Base-by-base conservation (phyloP, 2,888 invertebrate species). In the Cheilosia impressa region DNA sequence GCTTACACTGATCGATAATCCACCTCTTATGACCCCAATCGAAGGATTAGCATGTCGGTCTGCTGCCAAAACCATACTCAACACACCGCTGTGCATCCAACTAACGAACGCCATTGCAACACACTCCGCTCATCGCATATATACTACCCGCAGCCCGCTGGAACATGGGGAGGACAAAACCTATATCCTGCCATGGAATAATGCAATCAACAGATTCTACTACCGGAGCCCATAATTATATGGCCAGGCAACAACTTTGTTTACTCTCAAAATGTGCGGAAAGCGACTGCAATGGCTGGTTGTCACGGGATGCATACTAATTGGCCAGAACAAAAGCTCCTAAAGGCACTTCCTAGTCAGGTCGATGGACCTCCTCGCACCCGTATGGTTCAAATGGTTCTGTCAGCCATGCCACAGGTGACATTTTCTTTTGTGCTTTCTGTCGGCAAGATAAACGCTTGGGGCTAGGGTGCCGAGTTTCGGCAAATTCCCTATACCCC, bases 261-360 rank as follows among this genome's bases (percentile, higher is more conserved):
- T 87, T 87, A 82, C 81, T 87, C 81, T 73, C 50, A 31, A 78
- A 87, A 81, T 76, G 68, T 82, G 79, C 79, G 62, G 69, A 83
- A 73, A 82, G 87, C 78, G 77, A 84, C 73, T 87, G 75, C 87
- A 77, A 79, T 79, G 73, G 68, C 78, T 78, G 72, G 57, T 78
- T 87, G 88, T 87, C 87, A 87, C 87, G 88, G 87, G 87, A 88
- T 87, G 88, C 88, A 88, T 88, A 76, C 78, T 87, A 88, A 88
- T 88, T 88, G 87, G 84, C 65, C 80, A 31, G 81, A 87, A 87
- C 84, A 87, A 87, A 84, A 87, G 78, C 79, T 77, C 73, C 81
- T 81, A 84, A 87, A 79, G 87, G 84, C 76, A 79, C 87, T 69
- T 84, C 71, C 69, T 71, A 76, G 81, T 53, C 60, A 50, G 71